These are phyloP conservation scores for Monopis laevigella DNA, from an alignment of 2,888 invertebrate species.

Conservation along the genomic window DNA sequence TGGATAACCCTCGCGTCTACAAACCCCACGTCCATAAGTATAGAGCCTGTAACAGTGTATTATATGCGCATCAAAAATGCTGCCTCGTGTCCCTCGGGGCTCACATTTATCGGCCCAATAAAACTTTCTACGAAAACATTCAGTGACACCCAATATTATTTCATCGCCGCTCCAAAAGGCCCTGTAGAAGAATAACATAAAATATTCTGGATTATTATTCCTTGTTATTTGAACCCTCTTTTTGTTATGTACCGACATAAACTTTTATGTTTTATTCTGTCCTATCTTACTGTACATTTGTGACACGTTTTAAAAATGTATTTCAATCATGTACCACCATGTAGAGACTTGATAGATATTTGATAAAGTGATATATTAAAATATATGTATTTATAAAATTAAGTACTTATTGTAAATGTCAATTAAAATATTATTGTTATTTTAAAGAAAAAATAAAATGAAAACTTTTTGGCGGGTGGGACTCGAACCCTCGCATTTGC, in stretches of 20 bases:
- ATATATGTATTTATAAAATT: too few relatives aligned
- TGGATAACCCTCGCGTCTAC: background rate
- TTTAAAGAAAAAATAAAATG: too few relatives aligned
- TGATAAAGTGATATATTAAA: too few relatives aligned
- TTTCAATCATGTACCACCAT: background rate
- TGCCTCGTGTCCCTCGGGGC: slow-evolving; percentile 33
- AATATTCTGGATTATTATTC: slow-evolving; percentile 42
- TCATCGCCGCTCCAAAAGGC: slow-evolving; percentile 41
- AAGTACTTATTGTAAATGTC: too few relatives aligned
- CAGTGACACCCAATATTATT: slow-evolving; percentile 42
- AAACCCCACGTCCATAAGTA: background rate
- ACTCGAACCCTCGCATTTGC: too few relatives aligned
- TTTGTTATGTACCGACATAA: slow-evolving; percentile 36
- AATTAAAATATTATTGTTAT: too few relatives aligned
- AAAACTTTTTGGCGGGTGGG: too few relatives aligned
- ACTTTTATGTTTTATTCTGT: slow-evolving; percentile 30
- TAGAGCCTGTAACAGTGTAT: background rate
- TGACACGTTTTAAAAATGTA: background rate
- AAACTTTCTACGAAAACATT: slow-evolving; percentile 41
- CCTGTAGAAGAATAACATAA: slow-evolving; percentile 34
- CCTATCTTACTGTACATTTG: slow-evolving; percentile 10
- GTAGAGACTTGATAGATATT: too few relatives aligned
- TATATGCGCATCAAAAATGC: slow-evolving; percentile 36
- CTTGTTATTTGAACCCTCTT: slow-evolving; percentile 25
- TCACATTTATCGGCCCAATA: slow-evolving; percentile 14